Conservation (phyloP, 2,888 invertebrate species). For the Electrophaes corylata region DNA sequence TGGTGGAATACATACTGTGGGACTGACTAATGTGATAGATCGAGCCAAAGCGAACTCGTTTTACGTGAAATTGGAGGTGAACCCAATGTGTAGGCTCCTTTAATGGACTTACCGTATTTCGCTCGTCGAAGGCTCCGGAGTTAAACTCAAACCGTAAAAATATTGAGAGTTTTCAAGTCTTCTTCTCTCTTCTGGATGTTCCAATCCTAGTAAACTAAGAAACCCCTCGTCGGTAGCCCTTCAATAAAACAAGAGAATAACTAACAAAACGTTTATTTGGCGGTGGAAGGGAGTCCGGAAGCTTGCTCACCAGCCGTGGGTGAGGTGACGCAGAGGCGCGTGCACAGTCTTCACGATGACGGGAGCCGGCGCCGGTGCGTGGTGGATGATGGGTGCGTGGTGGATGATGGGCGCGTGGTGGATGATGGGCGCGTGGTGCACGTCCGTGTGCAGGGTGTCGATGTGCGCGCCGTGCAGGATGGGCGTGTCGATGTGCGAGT, state of each 20-base stretch:
- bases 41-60: constrained; percentile 3
- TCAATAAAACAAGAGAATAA: constrained; percentile 20
- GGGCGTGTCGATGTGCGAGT: constrained; percentile 15
- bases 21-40: neutral
- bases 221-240: neutral
- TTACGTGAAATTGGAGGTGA: neutral
- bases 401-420: constrained; percentile 26
- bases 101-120: neutral
- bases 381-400: constrained; percentile 29
- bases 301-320: constrained; percentile 35
- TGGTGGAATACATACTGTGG: neutral
- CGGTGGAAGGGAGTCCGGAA: constrained; percentile 18
- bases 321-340: constrained; percentile 16
- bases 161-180: too few species aligned
- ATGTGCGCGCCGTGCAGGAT: constrained; percentile 31
- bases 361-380: constrained; percentile 23
- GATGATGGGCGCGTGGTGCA: constrained; percentile 13
- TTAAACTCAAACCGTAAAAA: neutral
- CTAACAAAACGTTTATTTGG: constrained; percentile 27
- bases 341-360: constrained; percentile 3
- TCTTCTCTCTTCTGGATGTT: too few species aligned
- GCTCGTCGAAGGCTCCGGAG: neutral
- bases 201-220: too few species aligned
- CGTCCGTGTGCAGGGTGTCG: constrained; percentile 26
- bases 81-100: neutral